phyloP scores from a whole-genome alignment of 2,888 invertebrate species.

The Sphaeridia pumilis region DNA sequence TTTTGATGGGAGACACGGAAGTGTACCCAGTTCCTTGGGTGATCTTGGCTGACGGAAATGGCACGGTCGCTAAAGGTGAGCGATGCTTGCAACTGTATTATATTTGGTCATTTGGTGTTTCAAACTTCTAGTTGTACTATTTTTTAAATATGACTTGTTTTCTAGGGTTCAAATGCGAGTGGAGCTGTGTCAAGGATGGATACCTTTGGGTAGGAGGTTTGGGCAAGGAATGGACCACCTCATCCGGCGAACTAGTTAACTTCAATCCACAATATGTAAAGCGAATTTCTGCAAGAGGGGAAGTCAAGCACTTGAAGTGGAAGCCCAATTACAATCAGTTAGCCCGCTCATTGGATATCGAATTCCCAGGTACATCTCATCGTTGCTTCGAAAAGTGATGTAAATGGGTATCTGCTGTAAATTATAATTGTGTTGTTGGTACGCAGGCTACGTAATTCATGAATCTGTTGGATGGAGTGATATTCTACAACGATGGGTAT shows the following conservation, averaged over 20 bases:
- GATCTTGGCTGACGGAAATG: constrained; percentile 82
- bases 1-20: constrained; percentile 54
- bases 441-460: constrained; percentile 96
- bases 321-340: constrained; percentile 50
- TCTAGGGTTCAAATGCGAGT: constrained; percentile 84
- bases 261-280: constrained; percentile 93
- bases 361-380: constrained; percentile 68
- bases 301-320: constrained; percentile 55
- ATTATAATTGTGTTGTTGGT: constrained; percentile 2
- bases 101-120: too few relatives aligned
- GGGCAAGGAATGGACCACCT: constrained; percentile 94
- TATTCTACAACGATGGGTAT: constrained; percentile 76
- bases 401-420: too few relatives aligned
- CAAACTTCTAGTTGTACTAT: too few relatives aligned
- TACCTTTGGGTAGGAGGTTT: constrained; percentile 83
- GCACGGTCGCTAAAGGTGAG: constrained; percentile 55
- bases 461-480: constrained; percentile 88
- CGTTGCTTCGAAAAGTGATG: too few relatives aligned
- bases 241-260: constrained; percentile 66
- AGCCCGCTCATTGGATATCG: constrained; percentile 60
- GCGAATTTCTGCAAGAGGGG: constrained; percentile 62
- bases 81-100: too few relatives aligned
- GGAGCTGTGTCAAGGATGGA: constrained; percentile 87
- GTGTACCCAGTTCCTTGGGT: constrained; percentile 44
- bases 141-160: constrained; percentile 17